Conservation (phyloP, 2,888 invertebrate species). For the Xestia c-nigrum region DNA sequence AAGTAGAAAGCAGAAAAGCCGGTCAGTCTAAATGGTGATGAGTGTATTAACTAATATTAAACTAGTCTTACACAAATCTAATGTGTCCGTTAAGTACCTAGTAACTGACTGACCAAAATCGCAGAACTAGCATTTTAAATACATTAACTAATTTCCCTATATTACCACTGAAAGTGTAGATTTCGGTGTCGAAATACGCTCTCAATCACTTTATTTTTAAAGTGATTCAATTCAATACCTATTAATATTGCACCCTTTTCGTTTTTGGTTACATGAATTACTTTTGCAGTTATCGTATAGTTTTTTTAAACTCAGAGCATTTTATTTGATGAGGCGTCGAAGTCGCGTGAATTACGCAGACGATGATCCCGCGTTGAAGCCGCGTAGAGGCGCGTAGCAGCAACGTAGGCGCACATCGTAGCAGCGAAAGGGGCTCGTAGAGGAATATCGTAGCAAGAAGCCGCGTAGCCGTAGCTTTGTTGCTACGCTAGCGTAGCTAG, state of each 20-base stretch:
- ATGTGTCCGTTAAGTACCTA: neutral
- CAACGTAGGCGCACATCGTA: neutral
- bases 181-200: neutral
- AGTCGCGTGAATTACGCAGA: slow-evolving; percentile 1
- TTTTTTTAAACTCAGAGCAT: neutral
- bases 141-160: neutral
- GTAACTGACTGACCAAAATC: neutral
- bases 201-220: neutral
- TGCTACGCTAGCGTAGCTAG: slow-evolving; percentile 14
- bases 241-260: neutral
- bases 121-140: neutral
- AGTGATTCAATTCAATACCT: too few relatives aligned
- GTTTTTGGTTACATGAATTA: neutral
- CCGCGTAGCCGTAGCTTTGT: slow-evolving; percentile 12
- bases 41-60: slow-evolving; percentile 16
- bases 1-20: slow-evolving; percentile 46
- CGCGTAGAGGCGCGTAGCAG: slow-evolving; percentile 9
- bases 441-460: slow-evolving; percentile 4
- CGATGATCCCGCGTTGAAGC: slow-evolving; percentile 5
- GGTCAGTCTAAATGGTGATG: slow-evolving; percentile 21
- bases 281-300: neutral
- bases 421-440: slow-evolving; percentile 8
- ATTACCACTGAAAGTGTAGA: neutral
- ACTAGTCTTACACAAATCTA: neutral
- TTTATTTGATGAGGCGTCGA: neutral